These are phyloP conservation scores for Loris lydekkerianus DNA, from an alignment of 2,797 vertebrate genomes.

Conservation along the genomic window DNA sequence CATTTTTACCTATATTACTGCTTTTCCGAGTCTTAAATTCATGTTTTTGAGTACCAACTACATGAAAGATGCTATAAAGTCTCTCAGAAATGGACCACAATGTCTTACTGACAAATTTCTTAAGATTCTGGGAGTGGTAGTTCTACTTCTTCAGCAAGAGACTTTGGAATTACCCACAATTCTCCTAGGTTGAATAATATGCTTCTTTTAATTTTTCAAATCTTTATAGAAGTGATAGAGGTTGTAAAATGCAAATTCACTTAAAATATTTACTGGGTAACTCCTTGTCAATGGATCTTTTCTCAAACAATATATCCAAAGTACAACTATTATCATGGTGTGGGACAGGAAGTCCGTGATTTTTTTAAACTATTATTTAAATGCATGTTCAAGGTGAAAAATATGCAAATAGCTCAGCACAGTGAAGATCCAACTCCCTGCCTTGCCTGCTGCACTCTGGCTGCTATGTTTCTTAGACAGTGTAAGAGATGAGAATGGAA, in stretches of 20 bases:
- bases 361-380: neutral
- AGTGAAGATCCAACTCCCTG: neutral
- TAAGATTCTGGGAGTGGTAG: neutral
- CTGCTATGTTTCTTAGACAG: neutral
- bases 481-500: neutral
- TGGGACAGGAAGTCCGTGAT: neutral
- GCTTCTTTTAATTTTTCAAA: neutral
- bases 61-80: neutral
- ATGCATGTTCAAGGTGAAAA: neutral
- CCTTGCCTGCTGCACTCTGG: neutral
- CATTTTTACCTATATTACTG: neutral
- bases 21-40: neutral
- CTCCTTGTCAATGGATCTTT: neutral
- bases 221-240: neutral
- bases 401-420: neutral
- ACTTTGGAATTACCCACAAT: neutral
- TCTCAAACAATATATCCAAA: neutral
- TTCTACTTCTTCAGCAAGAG: neutral
- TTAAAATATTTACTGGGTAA: neutral
- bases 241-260: neutral
- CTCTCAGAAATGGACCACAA: neutral
- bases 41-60: neutral
- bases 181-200: neutral
- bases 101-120: neutral
- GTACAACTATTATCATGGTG: neutral